Evolutionary conservation across 2,113 vertebrate species (phyloP).

Genomic region (Pampusana beccarii): DNA sequence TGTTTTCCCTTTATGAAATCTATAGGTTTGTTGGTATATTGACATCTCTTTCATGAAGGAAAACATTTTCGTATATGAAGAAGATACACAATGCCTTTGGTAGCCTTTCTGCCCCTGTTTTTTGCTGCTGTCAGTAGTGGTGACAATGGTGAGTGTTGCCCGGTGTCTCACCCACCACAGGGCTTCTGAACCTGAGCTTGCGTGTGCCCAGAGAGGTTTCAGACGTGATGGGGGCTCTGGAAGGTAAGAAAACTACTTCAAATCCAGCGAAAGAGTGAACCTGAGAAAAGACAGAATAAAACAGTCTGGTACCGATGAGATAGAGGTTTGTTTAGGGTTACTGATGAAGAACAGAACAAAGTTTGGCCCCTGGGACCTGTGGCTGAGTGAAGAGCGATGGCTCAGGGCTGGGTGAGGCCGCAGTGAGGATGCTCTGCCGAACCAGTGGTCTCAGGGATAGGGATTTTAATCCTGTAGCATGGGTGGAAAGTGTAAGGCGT

Average conservation of each 20-base stretch:
- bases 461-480: not conserved
- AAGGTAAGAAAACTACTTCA: not conserved
- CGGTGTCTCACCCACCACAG: not conserved
- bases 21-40: not conserved
- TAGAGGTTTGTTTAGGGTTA: not conserved
- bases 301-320: not conserved
- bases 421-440: not conserved
- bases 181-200: not conserved
- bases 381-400: not conserved
- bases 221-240: not conserved
- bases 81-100: not conserved
- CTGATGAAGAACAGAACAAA: not conserved
- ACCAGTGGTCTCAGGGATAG: not conserved
- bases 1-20: not conserved
- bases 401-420: fast-evolving
- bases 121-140: fast-evolving
- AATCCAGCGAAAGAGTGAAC: not conserved
- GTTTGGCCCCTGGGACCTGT: not conserved
- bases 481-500: not conserved
- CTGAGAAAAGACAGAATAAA: not conserved
- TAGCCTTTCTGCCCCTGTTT: not conserved
- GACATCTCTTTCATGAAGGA: not conserved
- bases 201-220: not conserved
- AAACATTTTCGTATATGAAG: not conserved
- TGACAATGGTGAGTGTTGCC: not conserved